Conservation (phyloP, 1,140 invertebrate species). For the Drosophila repletoides region DNA sequence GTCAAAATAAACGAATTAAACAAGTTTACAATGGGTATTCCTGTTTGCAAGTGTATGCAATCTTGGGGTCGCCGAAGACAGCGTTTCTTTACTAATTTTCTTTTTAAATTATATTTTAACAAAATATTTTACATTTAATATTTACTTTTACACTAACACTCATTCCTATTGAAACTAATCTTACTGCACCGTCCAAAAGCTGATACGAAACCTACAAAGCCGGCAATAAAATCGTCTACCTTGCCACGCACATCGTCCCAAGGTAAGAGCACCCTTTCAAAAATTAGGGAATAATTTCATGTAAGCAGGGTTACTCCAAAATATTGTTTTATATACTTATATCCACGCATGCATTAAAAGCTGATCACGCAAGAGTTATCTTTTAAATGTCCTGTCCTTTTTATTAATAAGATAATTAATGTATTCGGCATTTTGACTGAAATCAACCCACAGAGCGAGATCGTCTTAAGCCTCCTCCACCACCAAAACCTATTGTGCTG, state of each 20-base stretch:
- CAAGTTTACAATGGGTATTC: too few relatives aligned
- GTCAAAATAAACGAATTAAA: too few relatives aligned
- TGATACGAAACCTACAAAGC: slow-evolving; percentile 96
- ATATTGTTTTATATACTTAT: background rate
- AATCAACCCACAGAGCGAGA: slow-evolving; percentile 86
- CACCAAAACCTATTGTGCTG: slow-evolving; percentile 91
- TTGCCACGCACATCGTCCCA: slow-evolving; percentile 95
- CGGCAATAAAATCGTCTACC: slow-evolving; percentile 96
- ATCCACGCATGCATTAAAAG: slow-evolving; percentile 15
- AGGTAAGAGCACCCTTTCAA: slow-evolving; percentile 87
- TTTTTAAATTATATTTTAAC: too few relatives aligned
- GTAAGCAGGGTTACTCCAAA: background rate
- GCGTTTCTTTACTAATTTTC: too few relatives aligned
- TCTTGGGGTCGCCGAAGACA: too few relatives aligned
- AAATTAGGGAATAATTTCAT: background rate
- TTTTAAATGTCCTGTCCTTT: background rate
- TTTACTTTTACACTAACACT: slow-evolving; percentile 11
- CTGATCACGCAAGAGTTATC: slow-evolving; percentile 3
- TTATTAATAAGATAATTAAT: background rate
- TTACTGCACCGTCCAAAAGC: slow-evolving; percentile 83
- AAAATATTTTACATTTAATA: too few relatives aligned
- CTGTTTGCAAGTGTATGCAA: too few relatives aligned
- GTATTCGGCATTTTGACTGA: background rate
- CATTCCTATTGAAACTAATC: slow-evolving; percentile 8
- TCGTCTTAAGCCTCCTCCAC: slow-evolving; percentile 91